Evolutionary conservation across 2,113 vertebrate genomes (phyloP).

Genomic region (Egretta garzetta): DNA sequence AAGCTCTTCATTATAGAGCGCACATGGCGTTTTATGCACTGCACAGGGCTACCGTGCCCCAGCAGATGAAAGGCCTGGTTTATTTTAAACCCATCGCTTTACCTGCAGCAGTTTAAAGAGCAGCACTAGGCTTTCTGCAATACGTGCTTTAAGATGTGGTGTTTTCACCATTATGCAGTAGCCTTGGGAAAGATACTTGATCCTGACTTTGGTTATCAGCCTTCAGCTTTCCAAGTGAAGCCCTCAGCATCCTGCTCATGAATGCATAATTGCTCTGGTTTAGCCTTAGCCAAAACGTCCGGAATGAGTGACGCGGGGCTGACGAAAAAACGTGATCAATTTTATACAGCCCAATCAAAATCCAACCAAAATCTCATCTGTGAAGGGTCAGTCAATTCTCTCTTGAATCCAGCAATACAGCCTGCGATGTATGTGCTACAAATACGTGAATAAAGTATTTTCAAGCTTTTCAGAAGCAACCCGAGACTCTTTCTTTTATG

Average conservation of each 20-base stretch:
- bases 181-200: slow-evolving; percentile 58
- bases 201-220: slow-evolving; percentile 40
- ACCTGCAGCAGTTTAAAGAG: not conserved
- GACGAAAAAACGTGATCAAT: not conserved
- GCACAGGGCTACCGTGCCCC: not conserved
- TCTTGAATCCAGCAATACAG: not conserved
- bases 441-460: slow-evolving; percentile 36
- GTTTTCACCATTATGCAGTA: slow-evolving; percentile 40
- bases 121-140: not conserved
- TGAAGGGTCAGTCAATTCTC: not conserved
- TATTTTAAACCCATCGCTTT: not conserved
- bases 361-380: not conserved
- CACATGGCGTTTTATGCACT: not conserved
- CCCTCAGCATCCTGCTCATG: slow-evolving; percentile 53
- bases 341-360: not conserved
- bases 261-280: slow-evolving; percentile 36
- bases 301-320: slow-evolving; percentile 27
- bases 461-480: slow-evolving; percentile 1
- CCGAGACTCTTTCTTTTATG: not conserved
- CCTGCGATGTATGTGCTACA: not conserved
- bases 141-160: not conserved
- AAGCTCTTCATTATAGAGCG: not conserved
- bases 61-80: not conserved
- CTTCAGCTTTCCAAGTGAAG: slow-evolving; percentile 62
- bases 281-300: slow-evolving; percentile 23